A percentile compares a stretch with the other conserved stretches of the same genome.
These are phyloP conservation scores for Cochlearius cochlearius DNA, from an alignment of 2,113 vertebrate species.

Conservation along the genomic window DNA sequence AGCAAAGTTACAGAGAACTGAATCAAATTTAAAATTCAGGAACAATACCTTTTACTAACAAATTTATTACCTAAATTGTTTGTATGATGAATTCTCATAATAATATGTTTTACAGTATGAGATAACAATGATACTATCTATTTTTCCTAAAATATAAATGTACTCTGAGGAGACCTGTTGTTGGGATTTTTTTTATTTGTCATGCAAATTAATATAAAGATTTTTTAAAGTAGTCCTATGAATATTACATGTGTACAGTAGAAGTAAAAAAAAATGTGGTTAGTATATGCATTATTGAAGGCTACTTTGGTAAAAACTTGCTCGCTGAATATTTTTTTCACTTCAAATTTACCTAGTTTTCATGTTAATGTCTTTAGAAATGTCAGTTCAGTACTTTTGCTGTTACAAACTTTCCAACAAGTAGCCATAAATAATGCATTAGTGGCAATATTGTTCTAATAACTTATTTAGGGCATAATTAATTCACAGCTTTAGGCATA, in stretches of 20 bases:
- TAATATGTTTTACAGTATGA: not conserved
- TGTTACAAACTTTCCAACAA: conserved; percentile 78
- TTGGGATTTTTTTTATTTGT: not conserved
- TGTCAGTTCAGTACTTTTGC: conserved; percentile 74
- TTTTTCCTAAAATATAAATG: conserved; percentile 11
- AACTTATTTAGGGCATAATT: conserved; percentile 80
- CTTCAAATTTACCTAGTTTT: conserved; percentile 67
- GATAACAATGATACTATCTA: not conserved
- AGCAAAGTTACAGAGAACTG: not conserved
- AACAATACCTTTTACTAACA: not conserved
- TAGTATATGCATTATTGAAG: conserved; percentile 73
- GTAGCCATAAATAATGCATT: conserved; percentile 82
- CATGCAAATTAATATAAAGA: conserved; percentile 37
- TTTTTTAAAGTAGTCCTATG: conserved; percentile 28
- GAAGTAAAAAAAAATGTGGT: conserved; percentile 18
- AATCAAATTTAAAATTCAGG: not conserved
- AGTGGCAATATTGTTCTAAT: conserved; percentile 76
- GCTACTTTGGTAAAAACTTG: conserved; percentile 47
- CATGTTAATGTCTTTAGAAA: conserved; percentile 77
- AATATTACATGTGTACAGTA: conserved; percentile 62
- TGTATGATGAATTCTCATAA: not conserved
- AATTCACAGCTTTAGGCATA: conserved; percentile 75
- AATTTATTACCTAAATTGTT: not conserved
- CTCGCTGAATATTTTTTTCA: conserved; percentile 60
- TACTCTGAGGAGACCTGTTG: not conserved